phyloP scores from a whole-genome alignment of 64 coral and sea anemone genomes.

The Actinia equina region DNA sequence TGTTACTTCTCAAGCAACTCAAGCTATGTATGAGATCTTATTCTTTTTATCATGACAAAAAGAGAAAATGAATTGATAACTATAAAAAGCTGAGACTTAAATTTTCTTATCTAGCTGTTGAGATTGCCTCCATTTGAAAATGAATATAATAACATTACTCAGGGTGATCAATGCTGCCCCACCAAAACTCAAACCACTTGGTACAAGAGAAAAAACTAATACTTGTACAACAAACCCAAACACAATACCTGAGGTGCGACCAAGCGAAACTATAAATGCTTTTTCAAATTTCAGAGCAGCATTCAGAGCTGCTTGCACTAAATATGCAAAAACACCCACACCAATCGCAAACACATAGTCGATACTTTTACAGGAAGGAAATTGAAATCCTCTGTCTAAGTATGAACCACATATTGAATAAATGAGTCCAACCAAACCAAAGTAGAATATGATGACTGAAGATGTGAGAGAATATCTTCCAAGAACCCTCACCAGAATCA shows the following conservation, averaged over 20 bases:
- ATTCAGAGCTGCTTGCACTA: conserved; percentile 5
- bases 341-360: conserved; percentile 30
- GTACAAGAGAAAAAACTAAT: background rate
- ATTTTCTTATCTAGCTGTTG: background rate
- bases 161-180: conserved; percentile 35
- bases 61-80: no score
- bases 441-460: conserved; percentile 48
- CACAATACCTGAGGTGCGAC: conserved; percentile 24
- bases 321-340: conserved; percentile 18
- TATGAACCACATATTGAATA: background rate
- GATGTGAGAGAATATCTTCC: background rate
- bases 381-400: conserved; percentile 37
- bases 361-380: conserved; percentile 40
- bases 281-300: conserved; percentile 39
- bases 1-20: no score
- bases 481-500: background rate
- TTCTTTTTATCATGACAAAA: no score
- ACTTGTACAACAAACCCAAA: conserved; percentile 44
- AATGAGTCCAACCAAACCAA: conserved; percentile 30
- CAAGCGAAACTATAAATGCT: conserved; percentile 32
- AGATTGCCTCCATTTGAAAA: conserved; percentile 6
- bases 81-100: no score
- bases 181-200: conserved; percentile 44
- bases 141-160: conserved; percentile 47
- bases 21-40: no score